These are phyloP conservation scores for Stichopus horrens DNA, from an alignment of 53 echinoderm and acorn worm genomes.

Conservation along the genomic window DNA sequence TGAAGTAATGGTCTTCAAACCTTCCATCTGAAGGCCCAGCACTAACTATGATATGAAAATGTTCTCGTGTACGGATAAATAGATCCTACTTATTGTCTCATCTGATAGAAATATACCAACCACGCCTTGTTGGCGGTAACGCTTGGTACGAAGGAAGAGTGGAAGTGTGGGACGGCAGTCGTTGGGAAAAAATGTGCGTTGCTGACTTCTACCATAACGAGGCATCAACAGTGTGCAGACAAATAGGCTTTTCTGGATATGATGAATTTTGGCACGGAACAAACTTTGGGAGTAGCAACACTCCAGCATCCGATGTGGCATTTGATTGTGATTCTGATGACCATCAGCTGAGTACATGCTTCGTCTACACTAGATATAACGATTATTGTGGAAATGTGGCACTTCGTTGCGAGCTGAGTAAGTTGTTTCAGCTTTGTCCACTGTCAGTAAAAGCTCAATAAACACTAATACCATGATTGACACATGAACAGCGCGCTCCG, in stretches of 20 bases:
- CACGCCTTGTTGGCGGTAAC: constrained; percentile 3
- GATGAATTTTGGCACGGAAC: neutral
- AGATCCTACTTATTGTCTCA: neutral
- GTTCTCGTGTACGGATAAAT: too few species aligned
- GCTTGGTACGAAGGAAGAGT: constrained; percentile 38
- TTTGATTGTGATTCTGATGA: neutral
- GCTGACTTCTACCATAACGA: neutral
- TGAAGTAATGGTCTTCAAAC: too few species aligned
- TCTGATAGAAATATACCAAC: neutral
- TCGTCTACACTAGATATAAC: too few species aligned
- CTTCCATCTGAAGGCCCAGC: too few species aligned
- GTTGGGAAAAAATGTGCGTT: constrained; percentile 6
- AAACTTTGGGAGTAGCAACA: neutral
- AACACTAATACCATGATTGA: too few species aligned
- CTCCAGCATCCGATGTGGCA: neutral
- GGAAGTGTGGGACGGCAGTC: constrained; percentile 13
- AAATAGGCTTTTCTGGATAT: neutral
- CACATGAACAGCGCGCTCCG: too few species aligned
- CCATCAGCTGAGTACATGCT: neutral
- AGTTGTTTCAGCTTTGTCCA: too few species aligned
- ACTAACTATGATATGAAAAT: too few species aligned
- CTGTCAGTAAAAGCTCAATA: too few species aligned
- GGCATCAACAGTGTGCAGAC: constrained; percentile 16
- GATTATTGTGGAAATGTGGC: too few species aligned
- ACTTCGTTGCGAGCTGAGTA: too few species aligned